Evolutionary conservation across 2,113 vertebrate species (phyloP).

Genomic region (Oncorhynchus tshawytscha): DNA sequence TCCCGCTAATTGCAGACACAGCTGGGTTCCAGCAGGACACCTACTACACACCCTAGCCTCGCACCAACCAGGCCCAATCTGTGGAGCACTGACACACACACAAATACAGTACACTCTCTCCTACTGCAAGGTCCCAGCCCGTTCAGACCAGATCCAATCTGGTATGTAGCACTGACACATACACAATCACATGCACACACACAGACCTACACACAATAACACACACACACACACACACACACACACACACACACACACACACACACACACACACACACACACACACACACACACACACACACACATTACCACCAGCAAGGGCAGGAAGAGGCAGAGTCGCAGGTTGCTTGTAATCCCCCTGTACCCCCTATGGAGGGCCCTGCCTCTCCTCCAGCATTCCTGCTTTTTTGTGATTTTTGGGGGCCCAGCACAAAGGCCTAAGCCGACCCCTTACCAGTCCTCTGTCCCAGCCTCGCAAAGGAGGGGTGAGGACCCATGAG

Average conservation of each 20-base stretch:
- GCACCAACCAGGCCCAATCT: constrained; percentile 85
- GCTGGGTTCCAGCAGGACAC: constrained; percentile 95
- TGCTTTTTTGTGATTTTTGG: constrained; percentile 77
- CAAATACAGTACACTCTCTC: constrained; percentile 37
- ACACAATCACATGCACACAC: not conserved
- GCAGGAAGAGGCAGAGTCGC: constrained; percentile 99
- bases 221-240: constrained; percentile 4
- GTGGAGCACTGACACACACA: constrained; percentile 68
- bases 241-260: not conserved
- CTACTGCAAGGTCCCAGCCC: not conserved
- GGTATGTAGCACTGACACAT: constrained; percentile 73
- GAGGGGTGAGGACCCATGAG: constrained; percentile 81
- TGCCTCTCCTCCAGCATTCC: constrained; percentile 88
- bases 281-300: constrained; percentile 41
- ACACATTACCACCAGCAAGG: constrained; percentile 73
- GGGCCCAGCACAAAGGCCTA: constrained; percentile 80
- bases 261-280: not conserved
- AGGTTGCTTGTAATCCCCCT: constrained; percentile 98
- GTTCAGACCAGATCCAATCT: not conserved
- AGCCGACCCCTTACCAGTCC: constrained; percentile 83
- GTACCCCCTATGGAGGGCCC: constrained; percentile 86
- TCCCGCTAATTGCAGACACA: constrained; percentile 99
- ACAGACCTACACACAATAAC: not conserved
- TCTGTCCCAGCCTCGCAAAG: constrained; percentile 78
- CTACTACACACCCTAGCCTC: constrained; percentile 88